Conservation (phyloP, 2,797 vertebrate genomes). For the Lycodopsis pacificus region DNA sequence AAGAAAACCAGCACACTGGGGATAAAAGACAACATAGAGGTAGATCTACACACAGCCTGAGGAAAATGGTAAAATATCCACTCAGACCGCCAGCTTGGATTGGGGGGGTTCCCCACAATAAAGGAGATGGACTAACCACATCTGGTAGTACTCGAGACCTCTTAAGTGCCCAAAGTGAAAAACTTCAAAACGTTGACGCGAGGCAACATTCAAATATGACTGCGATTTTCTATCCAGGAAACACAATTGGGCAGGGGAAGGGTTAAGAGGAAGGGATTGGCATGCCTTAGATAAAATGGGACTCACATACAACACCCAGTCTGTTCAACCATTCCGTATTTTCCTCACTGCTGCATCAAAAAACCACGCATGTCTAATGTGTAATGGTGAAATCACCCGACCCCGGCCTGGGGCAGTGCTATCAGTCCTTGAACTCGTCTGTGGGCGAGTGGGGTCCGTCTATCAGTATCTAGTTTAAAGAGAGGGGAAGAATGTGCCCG, state of each 20-base stretch:
- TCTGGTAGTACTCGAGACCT: constrained; percentile 70
- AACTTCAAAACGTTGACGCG: constrained; percentile 61
- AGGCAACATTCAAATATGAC: constrained; percentile 65
- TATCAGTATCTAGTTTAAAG: constrained; percentile 75
- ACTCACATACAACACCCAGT: constrained; percentile 20
- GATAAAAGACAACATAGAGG: constrained; percentile 17
- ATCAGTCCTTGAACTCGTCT: constrained; percentile 63
- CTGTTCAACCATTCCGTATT: constrained; percentile 20
- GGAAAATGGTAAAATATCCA: constrained; percentile 37
- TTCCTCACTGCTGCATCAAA: constrained; percentile 30
- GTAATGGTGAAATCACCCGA: constrained; percentile 62
- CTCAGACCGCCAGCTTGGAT: constrained; percentile 42
- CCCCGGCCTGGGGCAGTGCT: constrained; percentile 56
- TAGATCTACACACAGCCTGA: constrained; percentile 1
- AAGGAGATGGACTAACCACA: constrained; percentile 56
- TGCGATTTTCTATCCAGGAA: constrained; percentile 62
- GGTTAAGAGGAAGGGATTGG: constrained; percentile 42
- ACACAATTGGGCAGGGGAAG: constrained; percentile 31
- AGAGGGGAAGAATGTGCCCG: constrained; percentile 66
- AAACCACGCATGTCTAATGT: constrained; percentile 31
- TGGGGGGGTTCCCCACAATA: constrained; percentile 30
- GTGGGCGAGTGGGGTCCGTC: constrained; percentile 63
- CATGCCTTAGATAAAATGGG: constrained; percentile 41
- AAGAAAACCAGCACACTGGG: neutral
- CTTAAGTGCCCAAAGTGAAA: constrained; percentile 57